phyloP scores from a whole-genome alignment of 2,797 vertebrate species.

The Leptoclinus maculatus region DNA sequence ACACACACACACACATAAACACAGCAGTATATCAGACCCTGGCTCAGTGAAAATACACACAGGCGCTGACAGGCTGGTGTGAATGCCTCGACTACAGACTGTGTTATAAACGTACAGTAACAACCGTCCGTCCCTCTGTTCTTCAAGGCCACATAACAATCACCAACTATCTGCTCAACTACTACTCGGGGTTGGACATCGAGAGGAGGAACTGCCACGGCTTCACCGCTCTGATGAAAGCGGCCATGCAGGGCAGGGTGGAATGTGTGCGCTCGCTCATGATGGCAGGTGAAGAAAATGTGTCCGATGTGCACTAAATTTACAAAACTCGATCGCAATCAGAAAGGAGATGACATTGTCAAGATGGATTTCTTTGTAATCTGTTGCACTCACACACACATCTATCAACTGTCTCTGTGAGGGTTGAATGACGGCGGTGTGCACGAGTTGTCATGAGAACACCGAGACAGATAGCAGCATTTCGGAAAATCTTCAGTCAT shows the following conservation, averaged over 20 bases:
- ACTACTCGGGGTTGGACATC: conserved; percentile 91
- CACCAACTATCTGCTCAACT: conserved; percentile 96
- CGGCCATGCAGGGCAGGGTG: conserved; percentile 92
- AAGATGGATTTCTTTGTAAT: background rate
- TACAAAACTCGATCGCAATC: background rate
- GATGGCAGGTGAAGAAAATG: conserved; percentile 88
- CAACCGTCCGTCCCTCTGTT: background rate
- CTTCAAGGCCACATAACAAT: conserved; percentile 92
- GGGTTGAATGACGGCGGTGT: background rate
- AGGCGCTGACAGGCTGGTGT: too few relatives aligned
- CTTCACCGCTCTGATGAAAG: conserved; percentile 97
- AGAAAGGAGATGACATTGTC: background rate
- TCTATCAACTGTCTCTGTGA: too few relatives aligned
- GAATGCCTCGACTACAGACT: background rate
- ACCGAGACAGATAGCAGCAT: background rate
- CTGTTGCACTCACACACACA: too few relatives aligned
- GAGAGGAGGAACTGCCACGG: conserved; percentile 94
- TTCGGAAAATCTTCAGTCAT: background rate
- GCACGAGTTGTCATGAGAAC: background rate
- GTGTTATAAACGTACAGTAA: background rate
- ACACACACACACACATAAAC: background rate
- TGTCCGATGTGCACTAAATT: background rate
- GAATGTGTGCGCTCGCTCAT: conserved; percentile 94
- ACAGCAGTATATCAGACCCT: conserved; percentile 1
- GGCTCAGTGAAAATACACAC: conserved; percentile 1